phyloP scores from a whole-genome alignment of 2,797 vertebrate genomes.

The Botia kubotai region DNA sequence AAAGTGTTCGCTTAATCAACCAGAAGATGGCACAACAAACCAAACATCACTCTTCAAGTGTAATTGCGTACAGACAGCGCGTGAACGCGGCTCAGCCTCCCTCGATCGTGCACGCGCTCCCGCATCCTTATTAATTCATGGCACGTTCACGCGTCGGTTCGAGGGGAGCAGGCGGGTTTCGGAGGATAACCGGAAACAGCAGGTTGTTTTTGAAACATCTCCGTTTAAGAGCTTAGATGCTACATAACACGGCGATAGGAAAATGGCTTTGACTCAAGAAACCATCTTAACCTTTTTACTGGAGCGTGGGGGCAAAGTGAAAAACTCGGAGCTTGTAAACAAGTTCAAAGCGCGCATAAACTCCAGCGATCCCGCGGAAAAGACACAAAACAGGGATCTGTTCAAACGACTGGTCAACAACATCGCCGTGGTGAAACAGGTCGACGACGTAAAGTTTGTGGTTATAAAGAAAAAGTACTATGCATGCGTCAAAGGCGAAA shows the following conservation, averaged over 20 bases:
- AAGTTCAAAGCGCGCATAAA: slow-evolving; percentile 82
- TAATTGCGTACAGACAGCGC: background rate
- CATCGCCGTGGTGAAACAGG: slow-evolving; percentile 86
- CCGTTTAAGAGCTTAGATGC: slow-evolving; percentile 25
- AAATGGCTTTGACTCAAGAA: slow-evolving; percentile 81
- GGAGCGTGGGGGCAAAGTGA: slow-evolving; percentile 84
- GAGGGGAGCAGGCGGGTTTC: slow-evolving; percentile 27
- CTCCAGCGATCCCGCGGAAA: slow-evolving; percentile 76
- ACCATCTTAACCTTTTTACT: slow-evolving; percentile 83
- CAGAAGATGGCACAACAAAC: too few species aligned
- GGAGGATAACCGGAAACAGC: slow-evolving; percentile 75
- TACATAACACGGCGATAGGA: background rate
- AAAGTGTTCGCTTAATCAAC: too few species aligned
- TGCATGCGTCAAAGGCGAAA: slow-evolving; percentile 65
- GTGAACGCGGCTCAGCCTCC: background rate
- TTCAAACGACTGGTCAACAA: slow-evolving; percentile 88
- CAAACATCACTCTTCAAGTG: too few species aligned
- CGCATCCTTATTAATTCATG: slow-evolving; percentile 4
- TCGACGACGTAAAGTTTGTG: slow-evolving; percentile 83
- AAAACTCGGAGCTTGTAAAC: slow-evolving; percentile 82
- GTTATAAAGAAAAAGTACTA: slow-evolving; percentile 80
- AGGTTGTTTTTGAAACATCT: slow-evolving; percentile 65
- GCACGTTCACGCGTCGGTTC: slow-evolving; percentile 35
- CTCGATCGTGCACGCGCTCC: slow-evolving; percentile 28
- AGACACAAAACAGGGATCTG: slow-evolving; percentile 81